Evolutionary conservation across 2,113 vertebrate species (phyloP).

Genomic region (Carlito syrichta): DNA sequence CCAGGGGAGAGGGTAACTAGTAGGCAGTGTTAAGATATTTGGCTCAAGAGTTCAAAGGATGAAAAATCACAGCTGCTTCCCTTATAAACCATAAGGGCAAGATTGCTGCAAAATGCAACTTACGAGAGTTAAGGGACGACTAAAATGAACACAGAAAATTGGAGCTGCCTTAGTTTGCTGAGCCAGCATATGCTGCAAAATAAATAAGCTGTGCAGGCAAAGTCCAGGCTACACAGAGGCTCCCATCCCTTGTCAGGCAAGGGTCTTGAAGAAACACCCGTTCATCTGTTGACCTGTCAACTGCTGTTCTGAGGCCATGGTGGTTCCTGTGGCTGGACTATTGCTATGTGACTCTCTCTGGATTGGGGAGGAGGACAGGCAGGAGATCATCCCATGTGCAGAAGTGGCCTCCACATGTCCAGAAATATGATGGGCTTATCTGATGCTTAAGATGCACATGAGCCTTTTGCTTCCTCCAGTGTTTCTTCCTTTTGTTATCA

Average conservation of each 20-base stretch:
- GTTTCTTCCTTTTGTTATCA: conserved; percentile 41
- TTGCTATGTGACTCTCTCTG: neutral
- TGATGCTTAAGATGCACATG: neutral
- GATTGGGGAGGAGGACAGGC: neutral
- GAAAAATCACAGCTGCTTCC: conserved; percentile 37
- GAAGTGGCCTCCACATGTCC: neutral
- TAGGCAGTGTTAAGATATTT: conserved; percentile 11
- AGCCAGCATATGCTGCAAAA: conserved; percentile 59
- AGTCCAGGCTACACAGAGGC: neutral
- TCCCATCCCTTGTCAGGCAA: neutral
- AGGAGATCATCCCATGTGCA: neutral
- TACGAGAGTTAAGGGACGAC: conserved; percentile 56
- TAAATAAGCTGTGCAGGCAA: conserved; percentile 11
- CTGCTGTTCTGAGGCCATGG: neutral
- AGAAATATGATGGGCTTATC: neutral
- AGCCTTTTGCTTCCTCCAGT: neutral
- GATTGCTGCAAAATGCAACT: conserved; percentile 27
- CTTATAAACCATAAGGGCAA: conserved; percentile 12
- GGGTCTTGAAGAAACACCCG: neutral
- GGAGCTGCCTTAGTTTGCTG: conserved; percentile 60
- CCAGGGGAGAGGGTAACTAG: neutral
- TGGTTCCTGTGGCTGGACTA: neutral
- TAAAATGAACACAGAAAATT: conserved; percentile 32
- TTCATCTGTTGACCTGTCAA: neutral
- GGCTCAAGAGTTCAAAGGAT: conserved; percentile 57